These are phyloP conservation scores for Dolichotis patagonum DNA, from an alignment of 2,113 vertebrate species.

Conservation along the genomic window DNA sequence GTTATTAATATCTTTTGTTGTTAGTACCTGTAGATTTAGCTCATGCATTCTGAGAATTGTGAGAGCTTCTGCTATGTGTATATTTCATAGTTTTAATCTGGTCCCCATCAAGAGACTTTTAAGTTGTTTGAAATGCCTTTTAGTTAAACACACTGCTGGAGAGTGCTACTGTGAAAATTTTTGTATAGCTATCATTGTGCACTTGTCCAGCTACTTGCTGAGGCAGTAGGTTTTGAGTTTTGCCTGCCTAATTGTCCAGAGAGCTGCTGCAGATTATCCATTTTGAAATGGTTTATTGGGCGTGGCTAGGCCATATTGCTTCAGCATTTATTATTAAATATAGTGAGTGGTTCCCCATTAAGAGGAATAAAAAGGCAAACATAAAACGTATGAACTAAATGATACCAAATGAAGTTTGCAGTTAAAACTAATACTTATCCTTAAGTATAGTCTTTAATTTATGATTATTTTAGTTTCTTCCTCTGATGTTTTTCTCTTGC, in stretches of 20 bases:
- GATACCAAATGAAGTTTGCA: conserved; percentile 9
- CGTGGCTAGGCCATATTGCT: conserved; percentile 20
- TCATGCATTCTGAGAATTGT: background rate
- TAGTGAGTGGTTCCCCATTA: background rate
- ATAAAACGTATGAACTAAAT: background rate
- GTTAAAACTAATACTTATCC: conserved; percentile 3
- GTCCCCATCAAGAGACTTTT: conserved; percentile 30
- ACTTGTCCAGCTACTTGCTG: conserved; percentile 43
- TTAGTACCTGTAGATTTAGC: background rate
- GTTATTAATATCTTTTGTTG: background rate
- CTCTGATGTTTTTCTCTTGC: conserved; percentile 56
- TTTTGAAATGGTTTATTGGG: conserved; percentile 55
- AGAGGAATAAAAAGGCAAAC: conserved; percentile 49
- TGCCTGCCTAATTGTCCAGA: background rate
- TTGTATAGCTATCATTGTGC: background rate
- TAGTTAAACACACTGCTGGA: conserved; percentile 12
- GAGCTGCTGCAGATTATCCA: background rate
- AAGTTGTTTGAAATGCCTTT: conserved; percentile 52
- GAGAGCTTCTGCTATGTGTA: background rate
- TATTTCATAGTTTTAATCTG: conserved; percentile 53
- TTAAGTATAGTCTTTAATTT: conserved; percentile 42
- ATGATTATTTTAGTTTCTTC: conserved; percentile 29
- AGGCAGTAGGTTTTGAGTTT: conserved; percentile 57
- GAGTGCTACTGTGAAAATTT: conserved; percentile 21
- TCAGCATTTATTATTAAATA: conserved; percentile 65